Evolutionary conservation across 2,113 vertebrate genomes (phyloP), one percentile per base, ranked within the genome.

Genomic region (Cavia aperea): DNA sequence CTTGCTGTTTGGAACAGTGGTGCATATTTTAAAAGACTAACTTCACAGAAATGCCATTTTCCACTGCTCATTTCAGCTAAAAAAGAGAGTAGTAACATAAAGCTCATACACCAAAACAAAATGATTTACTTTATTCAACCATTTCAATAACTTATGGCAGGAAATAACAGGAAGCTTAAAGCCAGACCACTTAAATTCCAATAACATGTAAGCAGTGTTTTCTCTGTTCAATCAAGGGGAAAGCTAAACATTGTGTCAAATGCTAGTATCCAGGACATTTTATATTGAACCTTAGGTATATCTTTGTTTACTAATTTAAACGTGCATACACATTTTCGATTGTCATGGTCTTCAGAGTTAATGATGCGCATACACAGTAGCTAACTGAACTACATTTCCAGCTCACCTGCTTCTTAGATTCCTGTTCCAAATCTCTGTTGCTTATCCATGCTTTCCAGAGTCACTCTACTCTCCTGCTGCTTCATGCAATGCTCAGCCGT

Each of bases 41-140:
- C 58, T 87, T 95, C 73, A 83, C 72, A 93, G 7, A 97, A 97
- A 95, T 88, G 79, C 9, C 88, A 29, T 97, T 97, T 97, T 96
- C 86, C 94, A 86, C 78, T 96, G 96, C 89, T 95, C 93, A 81
- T 95, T 97, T 96, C 95, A 95, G 24, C 91, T 96, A 95, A 90
- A 96, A 3, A 95, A 88, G 66, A 96, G 14, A 54, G 82, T 7
- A 90, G 86, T 81, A 95, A 89, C 81, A 89, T 93, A 95, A 96
- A 93, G 70, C 90, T 94, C 54, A 95, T 81, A 95, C 60, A 92
- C 68, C 43, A 94, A 93, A 97, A 96, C 95, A 95, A 94, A 92
- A 29, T 68, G 65, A 89, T 96, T 97, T 96, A 83, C 88, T 86
- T 95, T 60, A 81, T 39, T 96, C 84, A n/a, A 72, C 78, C 96